Conservation (phyloP, 2,797 vertebrate species). For the Enteromius thamalakanensis region DNA sequence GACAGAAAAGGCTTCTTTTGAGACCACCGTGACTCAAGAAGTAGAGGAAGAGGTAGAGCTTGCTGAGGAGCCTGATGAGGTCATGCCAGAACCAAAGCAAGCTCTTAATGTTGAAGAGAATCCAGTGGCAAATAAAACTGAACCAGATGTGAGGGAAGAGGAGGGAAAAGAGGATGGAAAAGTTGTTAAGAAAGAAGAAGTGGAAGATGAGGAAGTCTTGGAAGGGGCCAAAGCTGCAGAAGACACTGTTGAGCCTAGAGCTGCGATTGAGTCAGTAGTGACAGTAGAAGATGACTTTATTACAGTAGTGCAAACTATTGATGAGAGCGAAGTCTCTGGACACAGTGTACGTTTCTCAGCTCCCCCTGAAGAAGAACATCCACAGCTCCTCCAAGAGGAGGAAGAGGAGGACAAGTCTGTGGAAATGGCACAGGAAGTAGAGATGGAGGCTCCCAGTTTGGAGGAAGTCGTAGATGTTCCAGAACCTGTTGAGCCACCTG, state of each 20-base stretch:
- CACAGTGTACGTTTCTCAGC: conserved; percentile 94
- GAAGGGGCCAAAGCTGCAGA: conserved; percentile 68
- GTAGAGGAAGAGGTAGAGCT: conserved; percentile 55
- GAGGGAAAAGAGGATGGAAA: conserved; percentile 53
- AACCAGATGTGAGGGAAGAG: conserved; percentile 50
- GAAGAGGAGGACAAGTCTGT: conserved; percentile 80
- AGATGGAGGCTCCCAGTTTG: conserved; percentile 75
- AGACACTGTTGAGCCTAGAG: conserved; percentile 78
- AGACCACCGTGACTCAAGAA: conserved; percentile 1
- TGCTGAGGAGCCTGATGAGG: conserved; percentile 66
- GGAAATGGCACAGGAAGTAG: conserved; percentile 79
- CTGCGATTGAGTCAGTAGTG: conserved; percentile 93
- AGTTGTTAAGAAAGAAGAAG: conserved; percentile 65
- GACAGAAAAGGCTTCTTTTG: conserved; percentile 57
- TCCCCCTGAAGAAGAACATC: conserved; percentile 75
- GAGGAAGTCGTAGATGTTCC: conserved; percentile 72
- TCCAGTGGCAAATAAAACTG: conserved; percentile 38
- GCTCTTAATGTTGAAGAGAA: conserved; percentile 17
- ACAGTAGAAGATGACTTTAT: conserved; percentile 98
- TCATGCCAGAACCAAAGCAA: conserved; percentile 44
- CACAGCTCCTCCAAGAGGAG: conserved; percentile 71
- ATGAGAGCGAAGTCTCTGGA: conserved; percentile 88
- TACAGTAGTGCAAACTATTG: conserved; percentile 95
- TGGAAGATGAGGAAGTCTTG: conserved; percentile 66
- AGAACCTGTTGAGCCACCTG: conserved; percentile 77